A percentile compares a stretch with the other conserved stretches of the same genome.
Conservation (phyloP, 2,888 invertebrate genomes). For the Drosophila helvetica region DNA sequence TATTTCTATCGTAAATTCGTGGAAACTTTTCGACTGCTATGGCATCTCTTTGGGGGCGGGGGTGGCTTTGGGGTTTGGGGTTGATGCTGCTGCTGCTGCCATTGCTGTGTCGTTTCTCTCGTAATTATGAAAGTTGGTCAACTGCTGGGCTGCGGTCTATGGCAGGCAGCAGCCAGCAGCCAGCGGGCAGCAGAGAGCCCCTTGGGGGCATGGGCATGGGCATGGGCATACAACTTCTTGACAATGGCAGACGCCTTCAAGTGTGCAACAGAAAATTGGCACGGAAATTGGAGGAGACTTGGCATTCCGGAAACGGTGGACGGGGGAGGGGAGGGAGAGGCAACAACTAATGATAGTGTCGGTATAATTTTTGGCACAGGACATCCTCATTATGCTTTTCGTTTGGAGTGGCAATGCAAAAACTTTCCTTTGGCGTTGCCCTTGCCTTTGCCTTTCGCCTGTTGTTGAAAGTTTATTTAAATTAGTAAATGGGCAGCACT, state of each 20-base stretch:
- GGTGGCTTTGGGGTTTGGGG: background rate
- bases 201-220: conserved; percentile 18
- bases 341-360: conserved; percentile 65
- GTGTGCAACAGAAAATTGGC: conserved; percentile 23
- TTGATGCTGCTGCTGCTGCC: conserved; percentile 13
- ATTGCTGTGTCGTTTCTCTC: conserved; percentile 49
- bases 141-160: conserved; percentile 40
- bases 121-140: conserved; percentile 76
- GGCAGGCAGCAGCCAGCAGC: conserved; percentile 2
- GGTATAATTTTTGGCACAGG: conserved; percentile 59
- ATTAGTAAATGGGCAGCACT: conserved; percentile 72
- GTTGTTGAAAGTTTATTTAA: conserved; percentile 69
- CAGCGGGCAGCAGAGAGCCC: conserved; percentile 11
- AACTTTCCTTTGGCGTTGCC: conserved; percentile 43
- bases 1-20: conserved; percentile 69
- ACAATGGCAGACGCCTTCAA: conserved; percentile 31
- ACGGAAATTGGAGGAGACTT: conserved; percentile 35
- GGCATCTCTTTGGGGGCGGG: conserved; percentile 5
- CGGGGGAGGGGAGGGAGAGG: background rate
- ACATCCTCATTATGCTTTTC: conserved; percentile 66
- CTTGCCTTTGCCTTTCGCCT: conserved; percentile 25
- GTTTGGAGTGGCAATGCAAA: conserved; percentile 44
- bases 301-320: conserved; percentile 10
- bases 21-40: conserved; percentile 39
- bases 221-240: conserved; percentile 25